Evolutionary conservation across 2,113 vertebrate genomes (phyloP).

Genomic region (Pterocles gutturalis): DNA sequence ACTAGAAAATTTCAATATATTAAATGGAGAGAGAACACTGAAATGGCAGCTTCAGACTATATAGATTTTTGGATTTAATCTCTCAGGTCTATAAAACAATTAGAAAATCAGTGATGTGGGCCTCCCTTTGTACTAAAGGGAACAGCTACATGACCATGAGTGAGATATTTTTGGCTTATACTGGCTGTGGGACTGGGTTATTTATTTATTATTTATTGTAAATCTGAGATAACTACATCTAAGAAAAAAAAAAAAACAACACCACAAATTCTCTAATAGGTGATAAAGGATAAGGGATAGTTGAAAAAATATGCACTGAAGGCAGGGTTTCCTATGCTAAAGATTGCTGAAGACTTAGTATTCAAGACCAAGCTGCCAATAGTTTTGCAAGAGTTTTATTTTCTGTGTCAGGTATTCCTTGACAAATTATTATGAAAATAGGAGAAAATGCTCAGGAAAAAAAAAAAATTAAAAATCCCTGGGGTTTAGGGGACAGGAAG

Average conservation of each 20-base stretch:
- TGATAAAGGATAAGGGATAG: not conserved
- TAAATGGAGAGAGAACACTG: not conserved
- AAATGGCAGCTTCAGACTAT: not conserved
- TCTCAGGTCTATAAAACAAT: not conserved
- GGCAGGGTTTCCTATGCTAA: not conserved
- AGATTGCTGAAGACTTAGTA: not conserved
- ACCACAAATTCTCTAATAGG: not conserved
- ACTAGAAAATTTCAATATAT: not conserved
- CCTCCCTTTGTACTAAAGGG: not conserved
- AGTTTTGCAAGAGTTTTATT: not conserved
- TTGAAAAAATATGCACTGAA: not conserved
- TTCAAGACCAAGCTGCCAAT: not conserved
- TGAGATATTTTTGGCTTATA: not conserved
- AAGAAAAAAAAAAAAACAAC: rapidly evolving
- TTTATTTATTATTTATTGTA: not conserved
- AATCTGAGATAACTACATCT: not conserved
- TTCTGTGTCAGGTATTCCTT: not conserved
- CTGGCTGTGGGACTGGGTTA: not conserved
- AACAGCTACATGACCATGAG: not conserved
- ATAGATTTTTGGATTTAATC: not conserved
- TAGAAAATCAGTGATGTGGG: not conserved
- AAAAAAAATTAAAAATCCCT: too few species aligned
- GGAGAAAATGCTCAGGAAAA: not conserved
- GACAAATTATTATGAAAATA: not conserved
- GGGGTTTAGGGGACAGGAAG: rapidly evolving